These are phyloP conservation scores for Pseudomyrmex flavicornis DNA, from an alignment of 1,140 invertebrate genomes.

Conservation along the genomic window DNA sequence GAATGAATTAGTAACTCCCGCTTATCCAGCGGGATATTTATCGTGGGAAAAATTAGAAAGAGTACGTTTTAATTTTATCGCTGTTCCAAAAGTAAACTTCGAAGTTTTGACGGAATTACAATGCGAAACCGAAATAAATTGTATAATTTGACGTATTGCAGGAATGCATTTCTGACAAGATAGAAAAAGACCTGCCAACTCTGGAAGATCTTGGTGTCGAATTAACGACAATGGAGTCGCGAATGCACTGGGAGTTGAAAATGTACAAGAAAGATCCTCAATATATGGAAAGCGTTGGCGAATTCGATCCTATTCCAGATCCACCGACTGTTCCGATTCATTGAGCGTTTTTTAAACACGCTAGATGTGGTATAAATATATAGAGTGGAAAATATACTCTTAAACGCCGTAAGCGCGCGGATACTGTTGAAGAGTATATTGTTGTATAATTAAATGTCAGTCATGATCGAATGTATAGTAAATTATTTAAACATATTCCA, in stretches of 20 bases:
- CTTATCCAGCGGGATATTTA: constrained; percentile 89
- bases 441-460: constrained; percentile 27
- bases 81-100: background rate
- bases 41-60: constrained; percentile 93
- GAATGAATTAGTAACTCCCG: constrained; percentile 86
- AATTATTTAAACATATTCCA: constrained; percentile 41
- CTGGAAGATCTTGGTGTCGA: constrained; percentile 95
- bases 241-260: constrained; percentile 91
- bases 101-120: background rate
- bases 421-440: constrained; percentile 56
- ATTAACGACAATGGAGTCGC: constrained; percentile 91
- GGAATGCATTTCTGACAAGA: constrained; percentile 91
- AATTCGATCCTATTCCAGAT: constrained; percentile 86
- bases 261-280: constrained; percentile 88
- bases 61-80: constrained; percentile 83
- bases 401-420: background rate
- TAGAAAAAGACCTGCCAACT: constrained; percentile 89
- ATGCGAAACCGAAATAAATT: background rate
- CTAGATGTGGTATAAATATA: constrained; percentile 34
- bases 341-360: constrained; percentile 5
- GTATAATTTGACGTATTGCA: constrained; percentile 80
- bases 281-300: constrained; percentile 91
- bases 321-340: constrained; percentile 38
- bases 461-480: constrained; percentile 23
- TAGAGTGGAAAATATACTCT: constrained; percentile 22